Conservation (phyloP, 2,888 invertebrate species). For the Mythimna vitellina region DNA sequence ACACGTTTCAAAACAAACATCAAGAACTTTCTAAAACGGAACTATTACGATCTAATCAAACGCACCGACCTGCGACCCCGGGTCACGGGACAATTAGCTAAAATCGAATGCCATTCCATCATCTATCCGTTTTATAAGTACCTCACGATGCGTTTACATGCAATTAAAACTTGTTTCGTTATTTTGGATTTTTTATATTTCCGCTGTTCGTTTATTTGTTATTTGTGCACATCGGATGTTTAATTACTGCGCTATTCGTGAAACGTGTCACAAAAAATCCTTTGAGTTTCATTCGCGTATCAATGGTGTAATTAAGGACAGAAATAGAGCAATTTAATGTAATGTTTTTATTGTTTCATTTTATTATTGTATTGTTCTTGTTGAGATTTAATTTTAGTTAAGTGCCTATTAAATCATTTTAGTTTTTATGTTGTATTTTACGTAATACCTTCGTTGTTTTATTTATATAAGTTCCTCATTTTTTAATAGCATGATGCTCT, state of each 20-base stretch:
- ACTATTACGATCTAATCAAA: conserved; percentile 62
- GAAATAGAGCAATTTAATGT: conserved; percentile 45
- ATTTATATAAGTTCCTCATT: not conserved
- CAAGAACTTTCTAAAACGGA: conserved; percentile 61
- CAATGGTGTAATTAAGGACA: conserved; percentile 34
- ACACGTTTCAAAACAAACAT: conserved; percentile 59
- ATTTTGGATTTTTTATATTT: conserved; percentile 63
- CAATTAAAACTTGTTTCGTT: conserved; percentile 68
- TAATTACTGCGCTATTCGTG: conserved; percentile 51
- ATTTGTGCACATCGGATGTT: conserved; percentile 56
- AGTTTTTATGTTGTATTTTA: not conserved
- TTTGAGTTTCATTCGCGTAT: conserved; percentile 28
- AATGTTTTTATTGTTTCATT: conserved; percentile 20
- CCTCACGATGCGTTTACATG: conserved; percentile 66
- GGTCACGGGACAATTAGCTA: conserved; percentile 60
- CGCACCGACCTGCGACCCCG: conserved; percentile 54
- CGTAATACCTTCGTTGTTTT: not conserved
- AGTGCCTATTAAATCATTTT: not conserved
- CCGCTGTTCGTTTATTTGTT: conserved; percentile 49
- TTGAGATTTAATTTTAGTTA: conserved; percentile 1
- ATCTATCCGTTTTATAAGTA: conserved; percentile 51
- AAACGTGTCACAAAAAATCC: conserved; percentile 49
- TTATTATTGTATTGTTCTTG: conserved; percentile 16
- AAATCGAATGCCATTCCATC: conserved; percentile 62
- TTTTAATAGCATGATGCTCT: not conserved